These are phyloP conservation scores for Dasysyrphus tricinctus DNA, from an alignment of 2,888 invertebrate genomes.

Conservation along the genomic window DNA sequence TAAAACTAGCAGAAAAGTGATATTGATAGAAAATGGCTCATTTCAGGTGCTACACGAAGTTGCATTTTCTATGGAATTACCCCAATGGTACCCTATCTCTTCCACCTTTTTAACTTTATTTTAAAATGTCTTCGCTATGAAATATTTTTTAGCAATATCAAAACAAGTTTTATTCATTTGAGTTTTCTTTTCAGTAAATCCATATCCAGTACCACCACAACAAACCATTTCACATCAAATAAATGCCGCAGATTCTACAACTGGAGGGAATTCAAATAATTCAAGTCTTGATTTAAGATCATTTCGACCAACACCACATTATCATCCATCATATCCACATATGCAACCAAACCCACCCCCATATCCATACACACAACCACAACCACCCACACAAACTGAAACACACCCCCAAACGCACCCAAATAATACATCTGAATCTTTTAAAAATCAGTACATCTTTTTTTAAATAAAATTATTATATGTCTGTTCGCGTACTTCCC, in stretches of 20 bases:
- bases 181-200: neutral
- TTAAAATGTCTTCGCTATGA: neutral
- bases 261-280: neutral
- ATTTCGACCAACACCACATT: neutral
- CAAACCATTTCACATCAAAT: neutral
- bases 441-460: neutral
- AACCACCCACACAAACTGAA: too few species aligned
- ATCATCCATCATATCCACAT: neutral
- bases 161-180: neutral
- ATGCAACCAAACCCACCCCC: too few species aligned
- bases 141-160: neutral
- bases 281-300: neutral
- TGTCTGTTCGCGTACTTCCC: too few species aligned
- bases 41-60: too few species aligned
- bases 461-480: neutral
- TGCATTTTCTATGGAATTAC: too few species aligned
- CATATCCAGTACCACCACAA: neutral
- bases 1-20: too few species aligned
- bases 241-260: conserved; percentile 46
- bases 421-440: neutral
- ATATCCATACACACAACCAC: too few species aligned
- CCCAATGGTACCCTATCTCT: too few species aligned
- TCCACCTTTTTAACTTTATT: neutral
- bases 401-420: neutral
- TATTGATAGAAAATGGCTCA: too few species aligned